Evolutionary conservation across 2,113 vertebrate genomes (phyloP).

Genomic region (Nesoenas mayeri): DNA sequence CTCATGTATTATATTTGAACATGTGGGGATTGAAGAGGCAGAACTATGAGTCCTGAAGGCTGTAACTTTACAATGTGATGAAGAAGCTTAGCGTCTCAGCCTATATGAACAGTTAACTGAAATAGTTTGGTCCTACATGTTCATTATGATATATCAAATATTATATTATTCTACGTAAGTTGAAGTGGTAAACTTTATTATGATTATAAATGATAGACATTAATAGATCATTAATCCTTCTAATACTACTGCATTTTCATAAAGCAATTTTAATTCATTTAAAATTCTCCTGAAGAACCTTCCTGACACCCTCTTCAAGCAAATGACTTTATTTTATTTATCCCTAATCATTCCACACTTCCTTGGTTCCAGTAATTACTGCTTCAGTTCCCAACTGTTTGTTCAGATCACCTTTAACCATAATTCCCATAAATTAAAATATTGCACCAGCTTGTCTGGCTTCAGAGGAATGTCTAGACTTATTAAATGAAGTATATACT

Average conservation of each 20-base stretch:
- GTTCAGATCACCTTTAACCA: slow-evolving; percentile 46
- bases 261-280: slow-evolving; percentile 19
- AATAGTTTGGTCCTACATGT: neutral
- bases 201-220: slow-evolving; percentile 47
- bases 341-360: slow-evolving; percentile 28
- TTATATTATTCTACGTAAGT: neutral
- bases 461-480: neutral
- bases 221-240: slow-evolving; percentile 57
- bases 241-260: slow-evolving; percentile 25
- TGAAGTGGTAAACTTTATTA: slow-evolving; percentile 48
- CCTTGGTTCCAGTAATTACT: slow-evolving; percentile 30
- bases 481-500: neutral
- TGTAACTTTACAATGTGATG: rapidly evolving
- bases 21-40: neutral
- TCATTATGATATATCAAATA: neutral
- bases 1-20: neutral
- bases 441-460: neutral
- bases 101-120: neutral
- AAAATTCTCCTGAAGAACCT: slow-evolving; percentile 37
- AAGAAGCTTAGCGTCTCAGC: neutral
- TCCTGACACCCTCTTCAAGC: neutral
- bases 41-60: neutral
- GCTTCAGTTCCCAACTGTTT: slow-evolving; percentile 40
- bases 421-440: slow-evolving; percentile 19
- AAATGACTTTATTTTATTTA: slow-evolving; percentile 53